phyloP scores from a whole-genome alignment of 2,888 invertebrate species.

The Mylabris sibirica region DNA sequence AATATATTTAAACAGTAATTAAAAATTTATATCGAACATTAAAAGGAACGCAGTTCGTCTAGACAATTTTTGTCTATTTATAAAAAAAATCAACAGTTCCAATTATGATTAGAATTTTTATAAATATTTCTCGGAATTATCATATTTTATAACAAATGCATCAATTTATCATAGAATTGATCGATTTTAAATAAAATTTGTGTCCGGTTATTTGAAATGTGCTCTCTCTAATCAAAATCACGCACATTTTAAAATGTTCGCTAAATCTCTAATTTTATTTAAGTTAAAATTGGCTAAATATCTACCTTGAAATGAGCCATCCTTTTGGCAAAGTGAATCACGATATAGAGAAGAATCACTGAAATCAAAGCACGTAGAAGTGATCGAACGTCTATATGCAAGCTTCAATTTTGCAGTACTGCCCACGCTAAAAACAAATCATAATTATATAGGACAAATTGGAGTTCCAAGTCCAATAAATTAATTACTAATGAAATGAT shows the following conservation, averaged over 20 bases:
- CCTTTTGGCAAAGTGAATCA: not conserved
- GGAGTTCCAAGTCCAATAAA: constrained; percentile 39
- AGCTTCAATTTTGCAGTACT: constrained; percentile 25
- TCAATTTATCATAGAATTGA: not conserved
- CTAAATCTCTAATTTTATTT: not conserved
- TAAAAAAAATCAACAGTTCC: not conserved
- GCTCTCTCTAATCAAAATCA: not conserved
- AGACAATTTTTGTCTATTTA: not conserved
- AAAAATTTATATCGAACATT: not conserved
- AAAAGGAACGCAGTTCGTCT: not conserved
- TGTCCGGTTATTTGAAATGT: not conserved
- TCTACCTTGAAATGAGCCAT: constrained; percentile 20
- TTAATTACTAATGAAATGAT: constrained; percentile 34
- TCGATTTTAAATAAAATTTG: not conserved
- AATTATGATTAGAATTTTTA: not conserved
- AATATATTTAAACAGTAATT: not conserved
- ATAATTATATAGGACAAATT: constrained; percentile 37
- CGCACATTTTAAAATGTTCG: not conserved
- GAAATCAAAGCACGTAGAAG: not conserved
- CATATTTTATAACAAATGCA: too few species aligned
- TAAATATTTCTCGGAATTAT: too few species aligned
- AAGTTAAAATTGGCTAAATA: not conserved
- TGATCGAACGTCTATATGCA: not conserved
- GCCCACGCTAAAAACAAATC: constrained; percentile 33
- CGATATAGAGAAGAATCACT: not conserved